A percentile compares a stretch with the other conserved stretches of the same genome.
These are phyloP conservation scores for Plagiodera versicolora DNA, from an alignment of 2,888 invertebrate genomes.

Conservation along the genomic window DNA sequence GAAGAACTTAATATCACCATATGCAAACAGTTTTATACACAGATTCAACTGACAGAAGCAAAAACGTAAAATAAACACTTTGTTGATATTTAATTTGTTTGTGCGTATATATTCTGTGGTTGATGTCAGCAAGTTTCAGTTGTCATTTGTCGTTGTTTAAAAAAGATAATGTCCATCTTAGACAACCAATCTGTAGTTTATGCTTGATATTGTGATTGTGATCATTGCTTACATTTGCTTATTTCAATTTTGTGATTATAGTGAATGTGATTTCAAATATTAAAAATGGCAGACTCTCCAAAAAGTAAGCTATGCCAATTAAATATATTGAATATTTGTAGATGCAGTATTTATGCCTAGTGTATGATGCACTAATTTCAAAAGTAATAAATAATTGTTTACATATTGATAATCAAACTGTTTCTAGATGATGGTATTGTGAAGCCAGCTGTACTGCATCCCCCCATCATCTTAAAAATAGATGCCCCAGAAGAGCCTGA, in stretches of 20 bases:
- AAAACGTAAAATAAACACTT: too few species aligned
- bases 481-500: slow-evolving; percentile 47
- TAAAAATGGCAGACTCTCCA: slow-evolving; percentile 43
- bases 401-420: slow-evolving; percentile 10
- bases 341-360: slow-evolving; percentile 11
- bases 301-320: slow-evolving; percentile 40
- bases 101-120: too few species aligned
- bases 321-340: slow-evolving; percentile 14
- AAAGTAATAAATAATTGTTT: slow-evolving; percentile 2
- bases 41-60: too few species aligned
- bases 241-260: too few species aligned
- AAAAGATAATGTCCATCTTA: too few species aligned
- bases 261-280: neutral
- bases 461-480: slow-evolving; percentile 50
- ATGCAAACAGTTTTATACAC: too few species aligned
- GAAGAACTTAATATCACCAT: too few species aligned
- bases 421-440: slow-evolving; percentile 32
- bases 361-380: slow-evolving; percentile 15
- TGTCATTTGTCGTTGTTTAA: too few species aligned
- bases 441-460: slow-evolving; percentile 38
- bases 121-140: too few species aligned
- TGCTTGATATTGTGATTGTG: neutral
- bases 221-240: too few species aligned
- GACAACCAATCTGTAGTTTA: neutral
- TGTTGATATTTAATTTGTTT: too few species aligned